phyloP scores from a whole-genome alignment of 2,113 vertebrate genomes.

The Amblyopsis rosae region DNA sequence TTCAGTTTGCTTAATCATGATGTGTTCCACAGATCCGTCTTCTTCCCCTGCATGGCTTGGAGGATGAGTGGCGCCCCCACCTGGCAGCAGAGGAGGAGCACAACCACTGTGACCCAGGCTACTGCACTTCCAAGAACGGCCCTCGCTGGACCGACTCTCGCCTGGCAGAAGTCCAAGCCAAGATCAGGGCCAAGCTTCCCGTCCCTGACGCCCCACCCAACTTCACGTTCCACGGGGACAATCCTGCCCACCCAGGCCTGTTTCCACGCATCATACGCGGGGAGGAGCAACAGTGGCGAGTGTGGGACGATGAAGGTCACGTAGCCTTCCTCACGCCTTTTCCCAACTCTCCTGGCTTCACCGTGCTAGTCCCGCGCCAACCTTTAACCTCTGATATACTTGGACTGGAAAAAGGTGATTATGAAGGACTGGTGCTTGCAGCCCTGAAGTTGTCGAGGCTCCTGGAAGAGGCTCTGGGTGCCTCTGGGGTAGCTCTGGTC shows the following conservation, averaged over 20 bases:
- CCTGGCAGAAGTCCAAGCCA: slow-evolving; percentile 59
- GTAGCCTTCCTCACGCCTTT: slow-evolving; percentile 80
- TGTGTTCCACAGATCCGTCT: slow-evolving; percentile 52
- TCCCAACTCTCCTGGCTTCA: slow-evolving; percentile 75
- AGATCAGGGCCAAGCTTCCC: slow-evolving; percentile 61
- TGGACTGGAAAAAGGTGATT: slow-evolving; percentile 63
- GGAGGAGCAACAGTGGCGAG: slow-evolving; percentile 78
- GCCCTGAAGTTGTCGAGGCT: slow-evolving; percentile 55
- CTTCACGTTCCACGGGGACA: slow-evolving; percentile 64
- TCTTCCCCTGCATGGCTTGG: slow-evolving; percentile 74
- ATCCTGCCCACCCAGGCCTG: slow-evolving; percentile 55
- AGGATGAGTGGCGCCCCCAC: slow-evolving; percentile 71
- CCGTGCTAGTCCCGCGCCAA: slow-evolving; percentile 74
- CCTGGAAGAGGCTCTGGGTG: slow-evolving; percentile 60
- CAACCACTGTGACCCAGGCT: slow-evolving; percentile 64
- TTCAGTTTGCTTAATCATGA: background rate
- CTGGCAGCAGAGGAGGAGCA: slow-evolving; percentile 69
- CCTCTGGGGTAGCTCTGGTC: slow-evolving; percentile 70
- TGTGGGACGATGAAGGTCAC: slow-evolving; percentile 75
- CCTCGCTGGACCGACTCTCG: slow-evolving; percentile 63
- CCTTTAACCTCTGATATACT: slow-evolving; percentile 77
- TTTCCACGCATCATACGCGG: slow-evolving; percentile 77
- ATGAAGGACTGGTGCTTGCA: slow-evolving; percentile 61
- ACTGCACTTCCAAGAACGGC: slow-evolving; percentile 74
- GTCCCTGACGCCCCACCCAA: slow-evolving; percentile 37